Conservation (phyloP, 2,888 invertebrate genomes). For the Zele albiditarsus region DNA sequence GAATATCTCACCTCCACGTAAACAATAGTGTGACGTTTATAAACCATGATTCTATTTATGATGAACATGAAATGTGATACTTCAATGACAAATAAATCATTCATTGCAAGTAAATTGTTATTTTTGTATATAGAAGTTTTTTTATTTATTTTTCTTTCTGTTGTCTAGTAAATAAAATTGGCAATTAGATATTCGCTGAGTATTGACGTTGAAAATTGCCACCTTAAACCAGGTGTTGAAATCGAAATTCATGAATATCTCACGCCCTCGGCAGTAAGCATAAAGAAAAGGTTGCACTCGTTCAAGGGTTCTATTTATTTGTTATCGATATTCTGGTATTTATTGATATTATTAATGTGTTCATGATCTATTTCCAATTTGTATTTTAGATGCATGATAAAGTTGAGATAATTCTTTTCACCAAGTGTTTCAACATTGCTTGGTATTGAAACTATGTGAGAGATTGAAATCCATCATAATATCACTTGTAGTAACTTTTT, state of each 20-base stretch:
- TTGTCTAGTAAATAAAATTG: neutral
- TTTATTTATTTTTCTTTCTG: neutral
- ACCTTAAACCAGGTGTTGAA: neutral
- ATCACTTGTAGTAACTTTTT: slow-evolving; percentile 26
- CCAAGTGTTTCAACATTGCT: neutral
- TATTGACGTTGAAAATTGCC: neutral
- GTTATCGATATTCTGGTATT: neutral
- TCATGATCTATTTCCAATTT: no score
- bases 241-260: neutral
- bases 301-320: neutral
- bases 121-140: neutral
- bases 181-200: neutral
- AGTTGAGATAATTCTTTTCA: neutral
- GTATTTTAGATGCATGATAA: no score
- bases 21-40: neutral
- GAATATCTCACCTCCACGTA: slow-evolving; percentile 44
- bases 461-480: neutral
- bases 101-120: neutral
- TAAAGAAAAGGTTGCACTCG: neutral
- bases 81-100: neutral
- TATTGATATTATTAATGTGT: no score
- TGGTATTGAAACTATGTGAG: neutral
- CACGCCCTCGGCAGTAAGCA: neutral
- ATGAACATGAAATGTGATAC: neutral
- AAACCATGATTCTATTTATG: neutral